Conservation (phyloP, 2,888 invertebrate genomes). For the Leucozona laternaria region DNA sequence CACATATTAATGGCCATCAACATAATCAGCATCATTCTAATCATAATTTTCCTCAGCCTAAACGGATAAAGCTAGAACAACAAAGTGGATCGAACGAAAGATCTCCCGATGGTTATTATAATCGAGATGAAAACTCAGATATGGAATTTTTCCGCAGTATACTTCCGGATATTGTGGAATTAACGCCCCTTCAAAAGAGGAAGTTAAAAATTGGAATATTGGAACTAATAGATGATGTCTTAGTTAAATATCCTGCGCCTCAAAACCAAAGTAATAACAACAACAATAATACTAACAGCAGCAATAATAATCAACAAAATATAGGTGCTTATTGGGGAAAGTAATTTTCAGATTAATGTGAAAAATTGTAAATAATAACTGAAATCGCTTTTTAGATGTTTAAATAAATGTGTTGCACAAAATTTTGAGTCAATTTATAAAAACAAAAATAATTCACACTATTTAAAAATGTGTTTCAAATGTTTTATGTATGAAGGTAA, state of each 20-base stretch:
- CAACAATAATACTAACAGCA: constrained; percentile 16
- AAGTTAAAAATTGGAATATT: constrained; percentile 85
- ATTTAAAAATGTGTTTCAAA: not conserved
- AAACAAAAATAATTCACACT: constrained; percentile 5
- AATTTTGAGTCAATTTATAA: constrained; percentile 4
- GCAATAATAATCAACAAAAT: constrained; percentile 44
- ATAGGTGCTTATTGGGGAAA: constrained; percentile 49
- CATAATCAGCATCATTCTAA: constrained; percentile 74
- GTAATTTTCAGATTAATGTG: constrained; percentile 13
- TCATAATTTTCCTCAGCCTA: constrained; percentile 76
- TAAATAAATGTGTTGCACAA: constrained; percentile 45
- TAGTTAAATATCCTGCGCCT: constrained; percentile 80
- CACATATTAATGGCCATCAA: constrained; percentile 58
- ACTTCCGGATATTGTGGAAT: constrained; percentile 84
- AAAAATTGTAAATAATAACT: constrained; percentile 20
- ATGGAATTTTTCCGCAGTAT: constrained; percentile 85
- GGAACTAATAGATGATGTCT: constrained; percentile 84
- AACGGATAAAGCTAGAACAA: constrained; percentile 81
- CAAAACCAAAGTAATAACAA: constrained; percentile 43
- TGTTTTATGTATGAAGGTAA: not conserved
- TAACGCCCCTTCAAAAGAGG: constrained; percentile 85
- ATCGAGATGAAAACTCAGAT: constrained; percentile 79
- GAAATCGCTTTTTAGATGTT: constrained; percentile 11
- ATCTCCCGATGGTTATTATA: constrained; percentile 68
- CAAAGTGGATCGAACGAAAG: constrained; percentile 78